phyloP scores from a whole-genome alignment of 92 coral and sea anemone genomes.

The Epizoanthus stellaris region DNA sequence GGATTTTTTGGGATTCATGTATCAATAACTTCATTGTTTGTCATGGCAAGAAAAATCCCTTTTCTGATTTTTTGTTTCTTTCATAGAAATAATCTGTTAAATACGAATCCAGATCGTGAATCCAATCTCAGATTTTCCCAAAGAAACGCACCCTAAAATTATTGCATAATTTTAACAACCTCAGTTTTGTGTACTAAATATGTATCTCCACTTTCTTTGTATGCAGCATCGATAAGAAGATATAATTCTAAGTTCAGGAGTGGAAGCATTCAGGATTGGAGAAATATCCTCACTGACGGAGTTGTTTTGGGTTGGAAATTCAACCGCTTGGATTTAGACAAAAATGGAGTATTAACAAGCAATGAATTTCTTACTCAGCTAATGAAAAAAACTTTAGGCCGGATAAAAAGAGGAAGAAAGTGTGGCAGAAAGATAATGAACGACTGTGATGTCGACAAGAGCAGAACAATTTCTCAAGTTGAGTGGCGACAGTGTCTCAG shows the following conservation, averaged over 20 bases:
- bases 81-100: too few species aligned
- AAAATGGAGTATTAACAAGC: slow-evolving; percentile 64
- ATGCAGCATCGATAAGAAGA: slow-evolving; percentile 61
- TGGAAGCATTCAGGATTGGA: slow-evolving; percentile 70
- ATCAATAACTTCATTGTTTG: too few species aligned
- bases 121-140: too few species aligned
- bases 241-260: slow-evolving; percentile 60
- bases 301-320: slow-evolving; percentile 92
- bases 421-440: slow-evolving; percentile 87
- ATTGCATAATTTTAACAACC: too few species aligned
- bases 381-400: slow-evolving; percentile 88
- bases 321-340: slow-evolving; percentile 82
- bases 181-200: background rate
- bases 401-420: slow-evolving; percentile 86
- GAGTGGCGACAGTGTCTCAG: slow-evolving; percentile 90
- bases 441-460: slow-evolving; percentile 83
- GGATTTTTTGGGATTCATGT: too few species aligned
- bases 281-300: slow-evolving; percentile 72
- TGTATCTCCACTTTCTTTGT: background rate
- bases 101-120: too few species aligned
- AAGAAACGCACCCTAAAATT: too few species aligned
- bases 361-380: slow-evolving; percentile 73
- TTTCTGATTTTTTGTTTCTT: too few species aligned
- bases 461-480: slow-evolving; percentile 74
- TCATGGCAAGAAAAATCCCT: too few species aligned